Base-by-base conservation (phyloP, 2,888 invertebrate genomes). In the Lucinisca nassula region DNA sequence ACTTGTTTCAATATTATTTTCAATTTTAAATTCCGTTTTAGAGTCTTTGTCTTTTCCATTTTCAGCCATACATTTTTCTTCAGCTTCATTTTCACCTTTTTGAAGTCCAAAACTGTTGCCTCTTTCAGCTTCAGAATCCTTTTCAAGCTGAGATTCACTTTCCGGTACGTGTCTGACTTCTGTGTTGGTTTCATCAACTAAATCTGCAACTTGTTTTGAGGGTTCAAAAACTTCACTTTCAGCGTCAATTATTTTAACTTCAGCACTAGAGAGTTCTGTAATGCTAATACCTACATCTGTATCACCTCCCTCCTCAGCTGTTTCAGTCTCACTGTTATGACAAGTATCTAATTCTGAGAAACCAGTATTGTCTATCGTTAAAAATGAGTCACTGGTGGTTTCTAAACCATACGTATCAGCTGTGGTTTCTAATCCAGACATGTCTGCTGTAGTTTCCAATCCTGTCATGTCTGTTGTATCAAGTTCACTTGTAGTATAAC, bases 401-500 rank as follows among this genome's bases (percentile, higher is more conserved):
- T 45, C 45, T 45, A 45, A 45, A 8, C 17, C 45, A 45, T 45
- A 17, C 10, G 17, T 45, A 17, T 45, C 45, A 8, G 45, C 17
- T 12, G 45, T 45, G 45, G 45, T 45, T 45, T 45, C 45, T 12
- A 45, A 17, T 45, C 10, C 45, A 12, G 45, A 45, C 45, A 45
- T 45, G 17, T 45, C 45, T 45, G 67, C 21, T 58, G 76, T 73
- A 10, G 82, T 67, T 73, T 82, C 83, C n/a, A 85, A 12, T 10
- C 81, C 84, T 67, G 49, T 70, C 12, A 89, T 45, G 30, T 86
- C 89, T 2, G 84, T 89, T 0, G 86, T 86, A 30, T 89, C 89
- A 17, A 89, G 49, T 14, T 89, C 89, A 82, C 86, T 89, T 17
- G 89, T 89, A 17, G 89, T 89, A 32, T 89, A 89, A 6, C 86